phyloP scores from a whole-genome alignment of 92 coral and sea anemone species.

The Zoanthus sociatus region DNA sequence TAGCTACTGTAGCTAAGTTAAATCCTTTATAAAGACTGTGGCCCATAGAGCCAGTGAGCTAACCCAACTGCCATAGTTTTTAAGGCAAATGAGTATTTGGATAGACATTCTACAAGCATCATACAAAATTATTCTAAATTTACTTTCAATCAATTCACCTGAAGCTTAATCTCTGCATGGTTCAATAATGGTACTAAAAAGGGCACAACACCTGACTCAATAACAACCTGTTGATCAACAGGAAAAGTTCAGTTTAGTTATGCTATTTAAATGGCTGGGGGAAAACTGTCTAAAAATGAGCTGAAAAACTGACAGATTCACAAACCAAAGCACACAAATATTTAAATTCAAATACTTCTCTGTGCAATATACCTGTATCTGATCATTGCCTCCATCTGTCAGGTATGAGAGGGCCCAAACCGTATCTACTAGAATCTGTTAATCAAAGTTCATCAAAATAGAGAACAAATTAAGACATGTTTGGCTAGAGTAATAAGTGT shows the following conservation, averaged over 20 bases:
- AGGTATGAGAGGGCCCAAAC: slow-evolving; percentile 99
- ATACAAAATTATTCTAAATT: not conserved
- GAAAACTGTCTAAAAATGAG: not conserved
- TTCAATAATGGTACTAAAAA: slow-evolving; percentile 90
- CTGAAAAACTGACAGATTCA: no score
- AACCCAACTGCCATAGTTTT: no score
- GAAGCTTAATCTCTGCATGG: slow-evolving; percentile 92
- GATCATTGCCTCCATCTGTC: slow-evolving; percentile 98
- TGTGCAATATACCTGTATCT: slow-evolving; percentile 79
- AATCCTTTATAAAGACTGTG: no score
- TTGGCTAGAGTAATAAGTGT: no score
- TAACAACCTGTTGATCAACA: slow-evolving; percentile 81
- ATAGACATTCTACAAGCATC: no score
- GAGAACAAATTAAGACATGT: not conserved
- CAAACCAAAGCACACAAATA: not conserved
- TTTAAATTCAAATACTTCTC: not conserved
- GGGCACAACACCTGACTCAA: slow-evolving; percentile 96
- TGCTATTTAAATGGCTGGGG: not conserved
- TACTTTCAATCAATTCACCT: slow-evolving; percentile 48
- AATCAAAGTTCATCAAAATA: not conserved
- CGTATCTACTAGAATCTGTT: slow-evolving; percentile 97
- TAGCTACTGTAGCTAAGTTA: no score
- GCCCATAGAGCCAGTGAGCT: no score
- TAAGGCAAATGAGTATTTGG: no score
- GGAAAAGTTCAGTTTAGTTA: not conserved